phyloP scores from a whole-genome alignment of 2,797 vertebrate species.

The Chloroceryle inda region DNA sequence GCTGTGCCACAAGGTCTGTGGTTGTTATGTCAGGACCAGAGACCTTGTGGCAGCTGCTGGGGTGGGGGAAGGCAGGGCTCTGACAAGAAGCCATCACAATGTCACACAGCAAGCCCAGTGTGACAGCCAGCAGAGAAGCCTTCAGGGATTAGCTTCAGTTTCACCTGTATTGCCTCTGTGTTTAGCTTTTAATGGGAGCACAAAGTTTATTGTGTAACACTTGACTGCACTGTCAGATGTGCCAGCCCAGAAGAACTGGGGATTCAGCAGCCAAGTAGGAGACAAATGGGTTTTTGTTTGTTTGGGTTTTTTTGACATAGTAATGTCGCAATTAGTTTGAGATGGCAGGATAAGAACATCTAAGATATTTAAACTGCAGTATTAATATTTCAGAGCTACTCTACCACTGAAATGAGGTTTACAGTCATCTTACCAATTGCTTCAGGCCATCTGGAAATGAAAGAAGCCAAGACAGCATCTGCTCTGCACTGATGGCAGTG shows the following conservation, averaged over 20 bases:
- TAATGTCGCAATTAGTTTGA: conserved; percentile 73
- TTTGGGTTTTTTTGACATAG: conserved; percentile 62
- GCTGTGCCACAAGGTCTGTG: background rate
- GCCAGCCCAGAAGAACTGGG: conserved; percentile 32
- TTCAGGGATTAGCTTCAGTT: background rate
- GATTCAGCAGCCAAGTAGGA: conserved; percentile 48
- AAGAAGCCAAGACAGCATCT: conserved; percentile 66
- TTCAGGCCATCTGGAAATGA: conserved; percentile 64
- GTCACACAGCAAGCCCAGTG: background rate
- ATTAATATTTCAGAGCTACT: conserved; percentile 66
- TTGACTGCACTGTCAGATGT: background rate
- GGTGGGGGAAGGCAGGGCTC: background rate
- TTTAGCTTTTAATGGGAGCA: background rate
- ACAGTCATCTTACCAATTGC: conserved; percentile 58
- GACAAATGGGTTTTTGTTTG: conserved; percentile 64
- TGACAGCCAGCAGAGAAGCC: background rate
- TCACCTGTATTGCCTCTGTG: background rate
- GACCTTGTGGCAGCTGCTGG: background rate
- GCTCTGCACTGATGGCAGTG: conserved; percentile 5
- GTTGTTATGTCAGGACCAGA: background rate
- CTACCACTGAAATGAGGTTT: conserved; percentile 52
- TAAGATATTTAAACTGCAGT: conserved; percentile 61
- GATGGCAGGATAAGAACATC: conserved; percentile 71
- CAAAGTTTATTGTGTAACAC: background rate
- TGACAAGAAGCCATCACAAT: background rate